Evolutionary conservation across 2,113 vertebrate genomes (phyloP), one percentile per base, ranked within the genome.

Genomic region (Coptodon rendalli): DNA sequence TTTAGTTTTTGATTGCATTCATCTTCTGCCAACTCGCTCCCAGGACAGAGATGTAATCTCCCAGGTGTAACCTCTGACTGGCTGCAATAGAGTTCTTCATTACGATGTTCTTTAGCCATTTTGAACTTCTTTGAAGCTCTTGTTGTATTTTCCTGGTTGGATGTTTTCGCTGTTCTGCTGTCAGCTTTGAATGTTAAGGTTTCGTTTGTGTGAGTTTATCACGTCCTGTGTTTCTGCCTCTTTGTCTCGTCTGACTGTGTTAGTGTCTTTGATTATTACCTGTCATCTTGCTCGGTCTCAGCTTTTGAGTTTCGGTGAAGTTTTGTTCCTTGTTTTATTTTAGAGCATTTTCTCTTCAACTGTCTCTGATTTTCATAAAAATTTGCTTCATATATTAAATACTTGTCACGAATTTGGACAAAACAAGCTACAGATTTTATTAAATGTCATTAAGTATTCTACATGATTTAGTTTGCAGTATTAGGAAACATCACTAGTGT

Each of bases 281-380:
- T 59, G 27, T 59, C 57, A 59, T 0, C 27, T 16, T 1, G 12
- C 0, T 56, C 22, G 0, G 24, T 0, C 56, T 59, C 56, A 57
- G 13, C 56, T 27, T 57, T 16, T 29, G 24, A 59, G 29, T 34
- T 19, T 34, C 1, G 3, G 27, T 61, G 27, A 17, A 0, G 27
- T 61, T 31, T 61, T 17, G 56, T 29, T 31, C 27, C 27, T 61
- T 31, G 14, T 61, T 61, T 61, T 17, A 31, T 17, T 61, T 61
- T 0, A 61, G 27, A 59, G 57, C 57, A 59, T 59, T 9, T 59
- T 0, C 56, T 3, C 56, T 59, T 59, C 56, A 16, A 29, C 56
- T 1, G 14, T 59, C 27, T 59, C 13, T 59, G 13, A 59, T 59
- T 59, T 29, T 1, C 56, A 31, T 17, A 29, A 17, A 59, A 36